Percentiles rank a stretch among this genome's conserved stretches.
Evolutionary conservation across 2,113 vertebrate species (phyloP).

Genomic region (Grammomys surdaster): DNA sequence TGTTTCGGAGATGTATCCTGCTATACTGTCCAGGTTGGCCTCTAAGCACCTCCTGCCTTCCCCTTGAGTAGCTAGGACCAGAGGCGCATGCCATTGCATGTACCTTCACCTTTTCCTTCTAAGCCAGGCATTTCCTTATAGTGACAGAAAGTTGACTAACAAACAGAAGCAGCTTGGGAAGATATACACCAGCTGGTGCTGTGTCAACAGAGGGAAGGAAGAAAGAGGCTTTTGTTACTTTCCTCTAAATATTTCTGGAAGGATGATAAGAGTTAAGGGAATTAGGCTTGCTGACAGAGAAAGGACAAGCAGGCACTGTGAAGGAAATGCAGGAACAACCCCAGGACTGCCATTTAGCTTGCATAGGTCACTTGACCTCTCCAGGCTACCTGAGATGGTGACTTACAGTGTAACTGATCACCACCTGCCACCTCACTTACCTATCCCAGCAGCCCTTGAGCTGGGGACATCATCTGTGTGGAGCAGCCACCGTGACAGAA

Average conservation of each 20-base stretch:
- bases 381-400: background rate
- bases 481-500: background rate
- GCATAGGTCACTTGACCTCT: background rate
- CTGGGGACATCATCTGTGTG: rapidly evolving
- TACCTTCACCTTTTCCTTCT: background rate
- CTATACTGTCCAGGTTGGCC: background rate
- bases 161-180: background rate
- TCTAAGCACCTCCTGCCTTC: background rate
- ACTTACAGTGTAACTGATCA: background rate
- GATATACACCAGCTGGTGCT: rapidly evolving
- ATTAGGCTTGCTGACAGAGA: background rate
- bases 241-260: background rate
- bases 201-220: background rate
- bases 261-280: background rate
- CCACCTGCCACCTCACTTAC: background rate
- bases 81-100: background rate
- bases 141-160: background rate
- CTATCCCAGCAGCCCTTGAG: background rate
- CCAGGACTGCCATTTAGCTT: background rate
- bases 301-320: background rate
- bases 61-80: background rate
- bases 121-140: background rate
- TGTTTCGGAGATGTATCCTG: background rate
- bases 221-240: background rate
- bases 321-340: background rate